A percentile compares a stretch with the other conserved stretches of the same genome.
These are phyloP conservation scores for Creontiades dilutus DNA, from an alignment of 2,888 invertebrate genomes.

Conservation along the genomic window DNA sequence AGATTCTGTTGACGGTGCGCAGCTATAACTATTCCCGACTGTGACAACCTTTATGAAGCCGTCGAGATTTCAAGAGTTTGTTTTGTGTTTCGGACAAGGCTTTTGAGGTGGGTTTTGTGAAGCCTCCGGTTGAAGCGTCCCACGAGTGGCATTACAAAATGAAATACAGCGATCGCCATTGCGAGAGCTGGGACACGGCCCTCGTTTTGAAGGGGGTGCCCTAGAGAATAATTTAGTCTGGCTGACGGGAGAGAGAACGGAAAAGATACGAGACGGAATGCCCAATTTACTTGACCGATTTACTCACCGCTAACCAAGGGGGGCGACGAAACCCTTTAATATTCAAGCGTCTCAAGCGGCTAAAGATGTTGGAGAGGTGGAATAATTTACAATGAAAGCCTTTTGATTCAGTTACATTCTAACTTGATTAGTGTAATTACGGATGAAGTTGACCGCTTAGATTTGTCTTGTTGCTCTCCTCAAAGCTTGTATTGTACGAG, in stretches of 20 bases:
- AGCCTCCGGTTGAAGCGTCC: neutral
- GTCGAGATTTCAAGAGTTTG: neutral
- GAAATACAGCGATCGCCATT: constrained; percentile 52
- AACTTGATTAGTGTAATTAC: too few relatives aligned
- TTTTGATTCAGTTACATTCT: too few relatives aligned
- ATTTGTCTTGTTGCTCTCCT: too few relatives aligned
- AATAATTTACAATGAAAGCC: neutral
- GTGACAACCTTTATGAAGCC: neutral
- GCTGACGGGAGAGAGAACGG: neutral
- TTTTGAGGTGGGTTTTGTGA: neutral
- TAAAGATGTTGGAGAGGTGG: neutral
- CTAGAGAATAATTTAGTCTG: constrained; percentile 52
- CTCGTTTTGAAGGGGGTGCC: constrained; percentile 46
- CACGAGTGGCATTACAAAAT: constrained; percentile 46
- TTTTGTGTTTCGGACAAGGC: too few relatives aligned
- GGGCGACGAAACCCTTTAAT: neutral
- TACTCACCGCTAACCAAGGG: neutral
- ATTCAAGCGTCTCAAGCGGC: neutral
- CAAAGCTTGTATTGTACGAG: too few relatives aligned
- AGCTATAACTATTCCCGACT: too few relatives aligned
- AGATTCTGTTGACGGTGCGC: too few relatives aligned
- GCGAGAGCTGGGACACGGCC: constrained; percentile 7
- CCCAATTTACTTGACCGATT: constrained; percentile 40
- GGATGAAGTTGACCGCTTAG: too few relatives aligned
- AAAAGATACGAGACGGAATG: constrained; percentile 4